Base-by-base conservation (phyloP, 2,888 invertebrate species). In the Thymelicus lineola region DNA sequence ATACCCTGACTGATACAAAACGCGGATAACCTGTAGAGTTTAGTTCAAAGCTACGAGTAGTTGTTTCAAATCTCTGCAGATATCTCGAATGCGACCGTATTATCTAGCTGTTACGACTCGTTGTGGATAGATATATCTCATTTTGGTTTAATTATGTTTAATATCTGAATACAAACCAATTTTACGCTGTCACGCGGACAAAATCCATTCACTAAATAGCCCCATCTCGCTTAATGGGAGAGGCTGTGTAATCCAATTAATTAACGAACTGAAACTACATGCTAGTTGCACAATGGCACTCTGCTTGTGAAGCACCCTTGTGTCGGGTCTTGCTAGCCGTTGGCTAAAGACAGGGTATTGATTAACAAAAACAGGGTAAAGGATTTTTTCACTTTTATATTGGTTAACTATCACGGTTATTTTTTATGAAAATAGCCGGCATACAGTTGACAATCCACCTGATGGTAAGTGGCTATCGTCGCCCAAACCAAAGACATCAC, bases 231-330 rank as follows among this genome's bases (percentile, higher is more conserved):
- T 85, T 89, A 89, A 89, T 88, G 83, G 85, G 82, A 81, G 82
- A 86, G 85, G 82, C 80, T 85, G 80, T 80, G 87, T 88, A 88
- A 88, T 89, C 86, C 85, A 89, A 89, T 90, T 90, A 89, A 89
- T 90, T 88, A 89, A 85, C 79, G 80, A 77, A 85, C 86, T 87
- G 85, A 84, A 86, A 85, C 84, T 86, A 85, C 80, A 82, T 79
- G 82, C 80, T 82, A 80, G 82, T 81, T 85, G 83, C 83, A 84
- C 80, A 79, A 79, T 78, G 80, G 75, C 72, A 63, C 72, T 72
- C 69, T 58, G 69, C 48, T n/a, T 50, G 50, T 69, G 28, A 63
- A 69, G 69, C 63, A 55, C 69, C 46, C 69, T 69, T 15, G 42
- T 50, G 46, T 38, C 63, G 48, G 36, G 58, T 62, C 55, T 61